Percentiles rank a stretch among this genome's conserved stretches.
Conservation (phyloP, 2,113 vertebrate genomes). For the Tichodroma muraria region DNA sequence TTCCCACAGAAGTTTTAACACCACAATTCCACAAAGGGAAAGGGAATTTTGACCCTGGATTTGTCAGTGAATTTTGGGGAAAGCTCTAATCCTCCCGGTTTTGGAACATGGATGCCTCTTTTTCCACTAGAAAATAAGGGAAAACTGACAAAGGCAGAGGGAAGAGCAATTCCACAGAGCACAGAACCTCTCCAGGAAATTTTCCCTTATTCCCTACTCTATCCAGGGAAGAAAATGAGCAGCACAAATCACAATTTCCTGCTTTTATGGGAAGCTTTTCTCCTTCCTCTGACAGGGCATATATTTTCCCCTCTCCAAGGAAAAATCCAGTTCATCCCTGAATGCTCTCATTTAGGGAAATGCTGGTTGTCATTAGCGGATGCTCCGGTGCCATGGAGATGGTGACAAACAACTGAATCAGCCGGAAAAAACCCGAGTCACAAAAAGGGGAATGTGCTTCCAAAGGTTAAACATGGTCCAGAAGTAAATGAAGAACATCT, state of each 20-base stretch:
- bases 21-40: background rate
- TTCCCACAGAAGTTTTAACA: background rate
- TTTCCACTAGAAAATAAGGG: background rate
- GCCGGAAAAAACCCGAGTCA: background rate
- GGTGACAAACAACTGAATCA: conserved; percentile 8
- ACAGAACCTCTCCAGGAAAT: background rate
- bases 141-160: background rate
- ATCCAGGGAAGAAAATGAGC: background rate
- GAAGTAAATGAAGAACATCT: background rate
- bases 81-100: background rate
- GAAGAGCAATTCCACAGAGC: background rate
- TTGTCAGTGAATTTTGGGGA: background rate
- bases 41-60: background rate
- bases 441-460: background rate
- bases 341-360: background rate
- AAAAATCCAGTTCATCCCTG: background rate
- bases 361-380: background rate
- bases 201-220: background rate
- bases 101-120: background rate
- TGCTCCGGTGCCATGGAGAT: background rate
- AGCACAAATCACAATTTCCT: background rate
- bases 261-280: background rate
- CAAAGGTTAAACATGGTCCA: background rate
- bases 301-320: background rate
- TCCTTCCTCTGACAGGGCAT: background rate